Conservation (phyloP, 64 coral and sea anemone species). For the Hydrozoanthus tunicans region DNA sequence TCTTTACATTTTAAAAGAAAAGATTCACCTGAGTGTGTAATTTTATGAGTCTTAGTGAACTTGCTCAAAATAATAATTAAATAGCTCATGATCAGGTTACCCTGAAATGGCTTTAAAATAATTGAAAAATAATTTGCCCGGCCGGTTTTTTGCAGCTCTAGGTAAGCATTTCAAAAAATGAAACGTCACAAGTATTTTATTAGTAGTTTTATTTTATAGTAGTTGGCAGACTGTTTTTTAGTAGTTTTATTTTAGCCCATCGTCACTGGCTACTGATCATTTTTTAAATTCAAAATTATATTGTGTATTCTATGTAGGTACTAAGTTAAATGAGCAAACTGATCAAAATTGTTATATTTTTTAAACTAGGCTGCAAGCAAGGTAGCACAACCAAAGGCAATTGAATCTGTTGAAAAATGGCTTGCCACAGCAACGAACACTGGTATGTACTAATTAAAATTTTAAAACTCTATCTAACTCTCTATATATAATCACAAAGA, state of each 20-base stretch:
- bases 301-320: background rate
- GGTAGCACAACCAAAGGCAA: constrained; percentile 45
- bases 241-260: too few relatives aligned
- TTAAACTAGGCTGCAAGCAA: constrained; percentile 18
- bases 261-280: too few relatives aligned
- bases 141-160: too few relatives aligned
- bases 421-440: constrained; percentile 72
- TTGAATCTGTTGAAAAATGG: constrained; percentile 83
- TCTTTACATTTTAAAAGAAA: background rate
- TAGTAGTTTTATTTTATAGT: background rate
- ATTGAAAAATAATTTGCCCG: too few relatives aligned
- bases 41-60: too few relatives aligned
- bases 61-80: too few relatives aligned
- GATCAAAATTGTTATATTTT: background rate
- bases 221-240: too few relatives aligned
- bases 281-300: background rate
- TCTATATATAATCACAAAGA: background rate
- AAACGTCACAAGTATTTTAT: background rate
- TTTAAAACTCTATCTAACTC: background rate
- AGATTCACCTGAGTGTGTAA: background rate
- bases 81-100: too few relatives aligned
- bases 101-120: too few relatives aligned
- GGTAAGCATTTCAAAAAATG: background rate
- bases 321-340: background rate
- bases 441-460: constrained; percentile 36